Evolutionary conservation across 2,888 invertebrate genomes (phyloP), one percentile per base, ranked within the genome.

Genomic region (Ischnus inquisitorius): DNA sequence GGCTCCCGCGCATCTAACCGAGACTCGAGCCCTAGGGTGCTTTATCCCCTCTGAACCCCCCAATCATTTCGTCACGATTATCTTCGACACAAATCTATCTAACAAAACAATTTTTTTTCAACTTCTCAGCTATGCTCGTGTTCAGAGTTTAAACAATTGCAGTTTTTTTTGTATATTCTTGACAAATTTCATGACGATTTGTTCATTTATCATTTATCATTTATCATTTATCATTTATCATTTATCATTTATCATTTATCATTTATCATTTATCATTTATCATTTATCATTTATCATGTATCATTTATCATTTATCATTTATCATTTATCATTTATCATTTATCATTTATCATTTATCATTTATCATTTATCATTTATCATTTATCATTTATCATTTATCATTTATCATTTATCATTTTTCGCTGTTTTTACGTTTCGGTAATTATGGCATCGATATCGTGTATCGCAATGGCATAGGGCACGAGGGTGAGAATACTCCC

Each of bases 1-100:
- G 91, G 90, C 91, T 91, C 91, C 92, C 91, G 91, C 92, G 89
- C 89, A 92, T 92, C 85, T 84, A 84, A 85, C 90, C 89, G 75
- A 86, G 87, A 86, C 87, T 88, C 62, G 68, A 79, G 77, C 60
- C 64, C 87, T 89, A 89, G 89, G 89, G 90, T 85, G 90, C 89
- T 89, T 90, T 90, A 90, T 89, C 90, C 90, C 88, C 86, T 91
- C 88, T 90, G 88, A 57, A 34, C 60, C 54, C 65, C 69, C 81
- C 75, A 46, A 74, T 81, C 72, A 84, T 81, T 74, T 74, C 68
- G 64, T 77, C 76, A 62, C 62, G 65, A 67, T 80, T 77, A 79
- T 80, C 71, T 54, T 19, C 43, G 48, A 64, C 19, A 48, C 68
- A 75, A 68, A 80, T 60, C 60, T 60, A 62, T 68, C 41, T 75